phyloP scores from a whole-genome alignment of 2,797 vertebrate genomes.

The Erethizon dorsatum region DNA sequence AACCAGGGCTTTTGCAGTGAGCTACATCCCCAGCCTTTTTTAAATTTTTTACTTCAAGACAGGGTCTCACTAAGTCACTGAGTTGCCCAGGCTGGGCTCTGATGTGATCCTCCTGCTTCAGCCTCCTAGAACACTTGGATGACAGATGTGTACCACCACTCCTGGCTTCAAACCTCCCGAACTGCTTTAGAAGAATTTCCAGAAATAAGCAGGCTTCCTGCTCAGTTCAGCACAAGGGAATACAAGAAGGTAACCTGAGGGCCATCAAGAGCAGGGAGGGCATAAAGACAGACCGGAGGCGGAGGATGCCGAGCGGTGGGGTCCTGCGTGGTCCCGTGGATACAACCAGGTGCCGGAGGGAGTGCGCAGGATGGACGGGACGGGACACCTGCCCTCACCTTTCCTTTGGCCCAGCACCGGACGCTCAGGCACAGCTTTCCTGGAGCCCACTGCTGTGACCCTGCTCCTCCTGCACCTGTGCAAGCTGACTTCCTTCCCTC shows the following conservation, averaged over 20 bases:
- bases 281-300: neutral
- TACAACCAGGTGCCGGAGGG: rapidly evolving
- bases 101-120: neutral
- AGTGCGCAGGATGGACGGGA: too few relatives aligned
- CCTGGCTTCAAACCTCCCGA: neutral
- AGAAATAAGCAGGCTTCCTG: neutral
- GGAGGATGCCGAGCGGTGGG: too few relatives aligned
- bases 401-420: rapidly evolving
- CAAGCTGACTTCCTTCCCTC: too few relatives aligned
- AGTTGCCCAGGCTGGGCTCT: neutral
- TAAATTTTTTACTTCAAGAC: neutral
- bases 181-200: neutral
- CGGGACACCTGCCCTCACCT: rapidly evolving
- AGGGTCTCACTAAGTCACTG: neutral
- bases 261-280: neutral
- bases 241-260: rapidly evolving
- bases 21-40: neutral
- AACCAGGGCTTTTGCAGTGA: neutral
- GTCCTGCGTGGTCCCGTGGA: too few relatives aligned
- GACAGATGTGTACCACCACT: neutral
- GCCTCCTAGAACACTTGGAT: neutral
- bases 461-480: rapidly evolving
- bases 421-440: neutral
- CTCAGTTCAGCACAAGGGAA: neutral
- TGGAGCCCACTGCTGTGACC: rapidly evolving